Percentiles rank a stretch among this genome's conserved stretches.
Evolutionary conservation across 2,797 vertebrate genomes (phyloP).

Genomic region (Sciurus vulgaris): DNA sequence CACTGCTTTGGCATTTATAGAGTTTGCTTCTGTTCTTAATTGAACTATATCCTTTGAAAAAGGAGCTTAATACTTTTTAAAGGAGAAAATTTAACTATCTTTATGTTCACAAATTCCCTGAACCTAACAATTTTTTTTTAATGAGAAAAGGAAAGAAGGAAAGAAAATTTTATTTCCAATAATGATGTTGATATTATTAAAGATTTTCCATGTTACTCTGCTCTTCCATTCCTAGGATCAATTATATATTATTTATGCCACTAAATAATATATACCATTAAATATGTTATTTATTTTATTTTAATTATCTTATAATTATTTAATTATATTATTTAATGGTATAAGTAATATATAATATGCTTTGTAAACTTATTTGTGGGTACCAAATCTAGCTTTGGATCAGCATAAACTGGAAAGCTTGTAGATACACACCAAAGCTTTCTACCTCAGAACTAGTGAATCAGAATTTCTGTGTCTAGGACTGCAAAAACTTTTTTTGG

Average conservation of each 20-base stretch:
- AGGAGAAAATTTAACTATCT: not conserved
- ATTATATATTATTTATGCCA: slow-evolving; percentile 10
- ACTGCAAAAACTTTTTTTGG: not conserved
- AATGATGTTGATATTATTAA: slow-evolving; percentile 6
- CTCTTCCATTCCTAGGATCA: not conserved
- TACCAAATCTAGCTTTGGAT: slow-evolving; percentile 23
- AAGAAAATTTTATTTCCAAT: slow-evolving; percentile 2
- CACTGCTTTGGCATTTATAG: not conserved
- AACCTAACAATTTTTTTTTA: not conserved
- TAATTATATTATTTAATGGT: too few relatives aligned
- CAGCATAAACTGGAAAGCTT: not conserved
- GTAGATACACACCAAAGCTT: not conserved
- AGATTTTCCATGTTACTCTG: not conserved
- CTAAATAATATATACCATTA: not conserved
- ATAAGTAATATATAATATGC: not conserved
- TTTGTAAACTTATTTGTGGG: not conserved
- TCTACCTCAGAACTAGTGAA: not conserved
- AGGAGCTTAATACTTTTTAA: not conserved
- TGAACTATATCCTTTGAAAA: not conserved
- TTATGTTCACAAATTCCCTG: not conserved
- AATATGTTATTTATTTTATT: too few relatives aligned
- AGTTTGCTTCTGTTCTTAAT: not conserved
- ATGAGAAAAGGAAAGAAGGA: not conserved
- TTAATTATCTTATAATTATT: too few relatives aligned
- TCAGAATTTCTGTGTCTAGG: not conserved